Base-by-base conservation (phyloP, 2,888 invertebrate genomes). In the Ectobius pallidus region DNA sequence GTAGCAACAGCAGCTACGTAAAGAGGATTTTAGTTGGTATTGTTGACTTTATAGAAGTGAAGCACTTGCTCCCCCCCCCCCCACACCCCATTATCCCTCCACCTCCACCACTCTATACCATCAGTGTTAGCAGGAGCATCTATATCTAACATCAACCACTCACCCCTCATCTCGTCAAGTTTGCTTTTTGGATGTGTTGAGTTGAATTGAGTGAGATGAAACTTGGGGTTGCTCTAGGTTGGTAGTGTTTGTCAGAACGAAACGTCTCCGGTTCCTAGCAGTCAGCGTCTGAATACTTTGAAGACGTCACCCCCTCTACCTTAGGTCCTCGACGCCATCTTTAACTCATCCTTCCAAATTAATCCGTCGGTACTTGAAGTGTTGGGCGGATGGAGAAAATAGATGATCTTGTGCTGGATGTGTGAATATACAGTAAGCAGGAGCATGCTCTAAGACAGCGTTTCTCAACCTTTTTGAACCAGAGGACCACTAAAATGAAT, bases 41-140 rank as follows among this genome's bases (percentile, higher is more conserved):
- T 71, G 71, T 71, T 71, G 71, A 71, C 71, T 71, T 71, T 71
- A 61, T 34, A 61, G 70, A 70, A 70, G 61, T 70, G 63, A 71
- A 71, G 63, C 46, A 49, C 25, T 44, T 49, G 32, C 49, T 46
- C 62, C 7, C 44, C 25, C 70, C 34, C 34, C 49, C 44, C 3
- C 34, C 67, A 6, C 61, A n/a, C n/a, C n/a, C n/a, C n/a, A 49
- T 52, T 42, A 34, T 32, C 61, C 6, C 9, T 6, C 55, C 44
- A 25, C 42, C 30, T 30, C 27, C 9, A 30, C 25, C 58, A 58
- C 16, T 14, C 27, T n/a, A n/a, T n/a, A n/a, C n/a, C n/a, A n/a
- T n/a, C n/a, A n/a, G n/a, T n/a, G n/a, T n/a, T n/a, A 58, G 32
- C 58, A 30, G 58, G 11, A 58, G 27, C 58, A 55, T 55, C 55